These are phyloP conservation scores for Leptonema lineaticorne DNA, from an alignment of 1,140 invertebrate species.

Conservation along the genomic window DNA sequence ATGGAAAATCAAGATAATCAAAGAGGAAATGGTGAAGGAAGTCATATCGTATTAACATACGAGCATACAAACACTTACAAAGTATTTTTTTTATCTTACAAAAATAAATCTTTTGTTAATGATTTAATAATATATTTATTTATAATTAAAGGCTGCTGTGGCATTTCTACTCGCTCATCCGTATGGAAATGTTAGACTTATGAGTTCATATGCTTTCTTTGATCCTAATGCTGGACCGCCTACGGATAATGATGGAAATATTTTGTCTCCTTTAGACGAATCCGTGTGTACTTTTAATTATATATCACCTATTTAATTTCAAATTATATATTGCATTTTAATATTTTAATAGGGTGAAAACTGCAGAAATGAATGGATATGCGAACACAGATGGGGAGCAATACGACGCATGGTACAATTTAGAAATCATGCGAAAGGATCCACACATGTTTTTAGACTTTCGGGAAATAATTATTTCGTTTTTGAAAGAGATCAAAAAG, in stretches of 20 bases:
- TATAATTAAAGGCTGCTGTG: constrained; percentile 61
- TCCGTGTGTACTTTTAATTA: constrained; percentile 45
- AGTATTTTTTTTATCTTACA: constrained; percentile 45
- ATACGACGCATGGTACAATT: constrained; percentile 75
- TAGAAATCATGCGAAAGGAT: constrained; percentile 59
- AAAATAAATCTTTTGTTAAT: constrained; percentile 9
- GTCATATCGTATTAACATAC: constrained; percentile 54
- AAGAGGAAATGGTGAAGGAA: constrained; percentile 50
- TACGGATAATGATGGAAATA: constrained; percentile 55
- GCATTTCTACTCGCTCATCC: constrained; percentile 75
- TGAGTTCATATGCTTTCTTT: constrained; percentile 67
- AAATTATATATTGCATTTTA: constrained; percentile 5
- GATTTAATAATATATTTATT: neutral
- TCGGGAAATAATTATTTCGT: no score
- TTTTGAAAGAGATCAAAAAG: no score
- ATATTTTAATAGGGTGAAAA: constrained; percentile 55
- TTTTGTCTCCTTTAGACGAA: constrained; percentile 60
- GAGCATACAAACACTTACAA: constrained; percentile 62
- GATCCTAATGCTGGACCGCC: constrained; percentile 49
- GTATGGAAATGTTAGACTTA: constrained; percentile 66
- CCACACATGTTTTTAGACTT: no score
- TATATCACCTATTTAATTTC: neutral
- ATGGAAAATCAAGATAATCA: constrained; percentile 57
- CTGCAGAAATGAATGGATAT: constrained; percentile 74
- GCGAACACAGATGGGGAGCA: constrained; percentile 76